Conservation (phyloP, 2,113 vertebrate genomes). For the Pungitius pungitius region DNA sequence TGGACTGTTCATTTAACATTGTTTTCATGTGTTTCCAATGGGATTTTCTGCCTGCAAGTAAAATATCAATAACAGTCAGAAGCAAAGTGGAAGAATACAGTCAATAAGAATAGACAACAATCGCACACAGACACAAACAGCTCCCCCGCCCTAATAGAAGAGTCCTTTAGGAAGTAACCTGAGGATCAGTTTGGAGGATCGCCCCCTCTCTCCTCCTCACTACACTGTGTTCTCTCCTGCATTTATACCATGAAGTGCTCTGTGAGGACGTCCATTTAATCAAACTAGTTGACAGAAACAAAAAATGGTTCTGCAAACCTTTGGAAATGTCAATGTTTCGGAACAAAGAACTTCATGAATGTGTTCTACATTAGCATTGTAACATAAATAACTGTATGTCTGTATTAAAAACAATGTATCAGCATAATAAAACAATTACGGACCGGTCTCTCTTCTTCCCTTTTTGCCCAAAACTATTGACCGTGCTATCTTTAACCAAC, state of each 20-base stretch:
- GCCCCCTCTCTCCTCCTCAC: not conserved
- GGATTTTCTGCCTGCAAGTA: constrained; percentile 17
- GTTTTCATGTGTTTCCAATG: not conserved
- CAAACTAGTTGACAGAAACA: not conserved
- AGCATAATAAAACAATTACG: not conserved
- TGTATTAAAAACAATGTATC: not conserved
- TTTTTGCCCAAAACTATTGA: too few relatives aligned
- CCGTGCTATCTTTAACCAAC: too few relatives aligned
- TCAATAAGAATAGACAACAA: constrained; percentile 13
- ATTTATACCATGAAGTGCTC: not conserved
- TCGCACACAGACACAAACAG: not conserved
- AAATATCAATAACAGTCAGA: constrained; percentile 26
- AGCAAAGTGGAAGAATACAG: constrained; percentile 16
- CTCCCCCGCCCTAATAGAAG: constrained; percentile 15
- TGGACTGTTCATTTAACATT: not conserved
- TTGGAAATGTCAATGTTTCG: not conserved
- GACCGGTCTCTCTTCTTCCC: too few relatives aligned
- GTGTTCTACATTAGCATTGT: not conserved
- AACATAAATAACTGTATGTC: not conserved
- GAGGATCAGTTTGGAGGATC: constrained; percentile 10
- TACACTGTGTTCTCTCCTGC: not conserved
- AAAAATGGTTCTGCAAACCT: not conserved
- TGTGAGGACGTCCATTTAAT: not conserved
- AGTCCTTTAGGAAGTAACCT: constrained; percentile 22
- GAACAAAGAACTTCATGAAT: not conserved